Conservation (phyloP, 30 jellyfish, hydroid and myxozoan species). For the Cassiopea andromeda region DNA sequence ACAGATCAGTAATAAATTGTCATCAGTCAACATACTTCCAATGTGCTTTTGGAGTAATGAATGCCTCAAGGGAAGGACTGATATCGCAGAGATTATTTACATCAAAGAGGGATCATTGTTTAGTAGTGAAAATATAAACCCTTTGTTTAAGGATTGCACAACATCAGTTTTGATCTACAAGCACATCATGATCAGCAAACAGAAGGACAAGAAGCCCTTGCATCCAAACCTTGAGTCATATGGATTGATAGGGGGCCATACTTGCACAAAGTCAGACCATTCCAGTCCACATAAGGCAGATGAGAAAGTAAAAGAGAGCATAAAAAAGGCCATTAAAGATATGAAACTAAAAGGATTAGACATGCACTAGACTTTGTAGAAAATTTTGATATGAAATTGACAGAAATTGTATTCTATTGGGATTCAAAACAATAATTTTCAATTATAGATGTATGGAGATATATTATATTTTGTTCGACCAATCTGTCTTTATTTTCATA, state of each 20-base stretch:
- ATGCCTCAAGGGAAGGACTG: constrained; percentile 83
- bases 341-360: constrained; percentile 88
- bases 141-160: constrained; percentile 67
- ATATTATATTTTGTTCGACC: too few species aligned
- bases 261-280: constrained; percentile 73
- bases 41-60: constrained; percentile 84
- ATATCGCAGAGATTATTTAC: constrained; percentile 82
- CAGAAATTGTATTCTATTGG: not conserved
- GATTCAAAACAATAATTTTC: not conserved
- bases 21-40: constrained; percentile 48
- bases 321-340: constrained; percentile 84
- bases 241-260: constrained; percentile 48
- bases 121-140: constrained; percentile 16
- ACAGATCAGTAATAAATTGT: constrained; percentile 21
- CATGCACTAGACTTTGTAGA: constrained; percentile 60
- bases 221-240: constrained; percentile 62
- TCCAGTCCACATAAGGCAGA: constrained; percentile 55
- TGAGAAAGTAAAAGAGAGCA: constrained; percentile 67
- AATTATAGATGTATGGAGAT: not conserved
- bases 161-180: constrained; percentile 85
- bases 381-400: not conserved
- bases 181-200: constrained; percentile 57
- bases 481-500: too few species aligned
- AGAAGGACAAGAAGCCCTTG: constrained; percentile 64
- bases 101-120: constrained; percentile 59